Evolutionary conservation across 2,113 vertebrate species (phyloP), one percentile per base, ranked within the genome.

Genomic region (Numenius arquata): DNA sequence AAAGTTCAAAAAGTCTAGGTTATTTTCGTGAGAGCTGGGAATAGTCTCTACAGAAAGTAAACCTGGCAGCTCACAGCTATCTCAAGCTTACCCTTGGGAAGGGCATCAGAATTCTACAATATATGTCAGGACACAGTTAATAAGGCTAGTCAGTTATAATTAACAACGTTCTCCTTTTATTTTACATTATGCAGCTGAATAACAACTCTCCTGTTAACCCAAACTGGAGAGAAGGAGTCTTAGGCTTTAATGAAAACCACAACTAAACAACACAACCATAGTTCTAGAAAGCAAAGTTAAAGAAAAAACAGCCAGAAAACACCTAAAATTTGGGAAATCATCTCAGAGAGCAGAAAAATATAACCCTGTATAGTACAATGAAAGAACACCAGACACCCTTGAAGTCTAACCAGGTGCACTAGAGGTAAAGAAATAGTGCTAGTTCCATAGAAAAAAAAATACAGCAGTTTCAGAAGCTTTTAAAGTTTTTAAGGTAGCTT

Each of bases 401-500:
- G 22, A 65, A 40, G 34, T 61, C 47, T 77, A 86, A 67, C 38
- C 34, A 87, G 40, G 65, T 50, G 52, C 63, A 92, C 36, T 36
- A 12, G 16, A 83, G 6, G 43, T 63, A 75, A 84, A 81, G 22
- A 89, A 90, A 85, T 17, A 74, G 11, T 55, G 26, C 40, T 70
- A 72, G 52, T 66, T 84, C 7, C 26, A 61, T 18, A 52, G 10
- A 52, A 68, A 52, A 52, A 45, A 94, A 59, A 62, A 10, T 2
- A 9, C 45, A 73, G 58, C 17, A 36, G 53, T 62, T 93, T 70
- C 83, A 95, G 55, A 96, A 90, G 71, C 82, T 89, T 94, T 92
- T 72, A 27, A 41, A 89, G 55, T 19, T 56, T 75, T 92, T 87
- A n/a, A 75, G 36, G 25, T 41, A 76, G 76, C 65, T 95, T 95